Evolutionary conservation across 2,888 invertebrate genomes (phyloP).

Genomic region (Coelopa pilipes): DNA sequence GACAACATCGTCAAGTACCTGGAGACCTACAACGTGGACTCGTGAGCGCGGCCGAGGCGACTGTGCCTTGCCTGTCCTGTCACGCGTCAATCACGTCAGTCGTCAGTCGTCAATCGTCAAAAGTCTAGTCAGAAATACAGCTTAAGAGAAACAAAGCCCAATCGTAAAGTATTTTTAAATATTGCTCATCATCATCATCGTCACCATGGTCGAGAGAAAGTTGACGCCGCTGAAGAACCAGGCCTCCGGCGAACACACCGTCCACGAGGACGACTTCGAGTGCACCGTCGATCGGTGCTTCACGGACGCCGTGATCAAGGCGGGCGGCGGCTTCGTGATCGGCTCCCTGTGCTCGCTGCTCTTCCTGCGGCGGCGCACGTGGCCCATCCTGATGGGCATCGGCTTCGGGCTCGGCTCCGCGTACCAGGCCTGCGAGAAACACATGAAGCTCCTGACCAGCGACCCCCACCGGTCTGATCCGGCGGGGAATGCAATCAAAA

Average conservation of each 20-base stretch:
- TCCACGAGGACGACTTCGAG: slow-evolving; percentile 48
- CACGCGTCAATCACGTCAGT: no score
- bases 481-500: not conserved
- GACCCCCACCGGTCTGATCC: not conserved
- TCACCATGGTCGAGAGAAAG: no score
- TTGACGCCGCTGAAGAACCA: not conserved
- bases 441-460: slow-evolving; percentile 30
- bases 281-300: slow-evolving; percentile 48
- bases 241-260: not conserved
- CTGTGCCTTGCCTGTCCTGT: no score
- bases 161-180: no score
- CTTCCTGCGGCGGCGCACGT: slow-evolving; percentile 51
- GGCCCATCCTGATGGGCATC: slow-evolving; percentile 52
- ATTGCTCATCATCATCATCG: no score
- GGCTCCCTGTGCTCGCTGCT: slow-evolving; percentile 53
- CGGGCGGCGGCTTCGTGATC: slow-evolving; percentile 51
- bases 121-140: not conserved
- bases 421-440: slow-evolving; percentile 41
- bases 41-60: no score
- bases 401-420: slow-evolving; percentile 46
- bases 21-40: slow-evolving; percentile 15
- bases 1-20: slow-evolving; percentile 36
- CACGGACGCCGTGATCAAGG: slow-evolving; percentile 53
- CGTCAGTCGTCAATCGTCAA: not conserved
- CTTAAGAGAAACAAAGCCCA: no score